Evolutionary conservation across 2,113 vertebrate genomes (phyloP).

Genomic region (Halcyon malimbica): DNA sequence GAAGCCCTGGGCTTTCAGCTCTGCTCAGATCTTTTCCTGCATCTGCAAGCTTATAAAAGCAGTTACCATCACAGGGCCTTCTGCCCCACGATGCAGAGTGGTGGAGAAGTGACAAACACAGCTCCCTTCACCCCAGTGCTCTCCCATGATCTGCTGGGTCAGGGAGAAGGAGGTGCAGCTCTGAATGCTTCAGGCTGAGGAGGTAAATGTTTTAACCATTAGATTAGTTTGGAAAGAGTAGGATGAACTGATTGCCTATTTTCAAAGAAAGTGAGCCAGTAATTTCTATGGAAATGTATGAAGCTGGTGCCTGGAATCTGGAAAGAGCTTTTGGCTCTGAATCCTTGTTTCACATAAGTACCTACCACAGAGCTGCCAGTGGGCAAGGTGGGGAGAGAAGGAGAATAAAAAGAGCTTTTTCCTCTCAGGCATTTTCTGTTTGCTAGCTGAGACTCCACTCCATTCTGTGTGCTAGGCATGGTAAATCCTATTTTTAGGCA

Average conservation of each 20-base stretch:
- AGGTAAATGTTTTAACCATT: background rate
- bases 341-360: background rate
- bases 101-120: background rate
- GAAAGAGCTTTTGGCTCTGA: conserved; percentile 8
- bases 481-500: background rate
- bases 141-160: background rate
- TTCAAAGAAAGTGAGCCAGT: background rate
- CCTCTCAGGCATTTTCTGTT: conserved; percentile 1
- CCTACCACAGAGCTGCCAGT: conserved; percentile 40
- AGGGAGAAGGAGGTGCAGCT: background rate
- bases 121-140: background rate
- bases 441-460: background rate
- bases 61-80: background rate
- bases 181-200: background rate
- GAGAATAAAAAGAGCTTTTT: conserved; percentile 18
- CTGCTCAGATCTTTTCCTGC: background rate
- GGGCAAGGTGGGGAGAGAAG: conserved; percentile 16
- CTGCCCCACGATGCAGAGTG: background rate
- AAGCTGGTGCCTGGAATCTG: background rate
- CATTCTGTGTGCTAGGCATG: background rate
- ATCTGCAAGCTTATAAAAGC: background rate
- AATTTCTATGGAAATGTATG: conserved; percentile 8
- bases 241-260: background rate
- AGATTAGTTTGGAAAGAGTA: background rate
- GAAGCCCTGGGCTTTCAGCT: background rate